Evolutionary conservation across 2,113 vertebrate genomes (phyloP), one percentile per base, ranked within the genome.

Genomic region (Emydocephalus ijimae): DNA sequence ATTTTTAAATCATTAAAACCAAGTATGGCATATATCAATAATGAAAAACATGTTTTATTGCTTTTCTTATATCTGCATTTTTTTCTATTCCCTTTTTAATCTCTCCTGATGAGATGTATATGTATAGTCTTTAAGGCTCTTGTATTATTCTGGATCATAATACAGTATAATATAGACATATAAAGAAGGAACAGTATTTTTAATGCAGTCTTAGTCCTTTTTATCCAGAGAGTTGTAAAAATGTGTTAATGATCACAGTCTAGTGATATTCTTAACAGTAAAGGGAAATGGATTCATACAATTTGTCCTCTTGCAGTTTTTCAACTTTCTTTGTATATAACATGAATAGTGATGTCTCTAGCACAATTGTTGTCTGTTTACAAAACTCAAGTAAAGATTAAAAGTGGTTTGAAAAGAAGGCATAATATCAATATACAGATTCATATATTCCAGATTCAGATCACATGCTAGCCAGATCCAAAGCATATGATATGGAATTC

Each of bases 251-350:
- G 54, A 92, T 12, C 52, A 18, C 15, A 54, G 54, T 34, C 54
- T 85, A 43, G 26, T 88, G 87, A 89, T 92, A 89, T 89, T 85
- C 43, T 39, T 89, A 56, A 85, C 26, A 85, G 69, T 59, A 21
- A 59, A 1, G 29, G 21, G 24, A 26, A 89, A 89, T 39, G 52
- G 92, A 89, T 59, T 89, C 54, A 89, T 89, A 85, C 69, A 85
- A 85, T 92, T 92, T 89, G 64, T 61, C 64, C 91, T 64, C 23
- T 9, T 9, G 64, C 52, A 57, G 87, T 48, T 89, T 89, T 89
- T 57, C 52, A 34, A 34, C 61, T 89, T 89, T n/a, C 61, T 81
- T 57, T 92, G 48, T 87, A 87, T 15, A 14, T n/a, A 56, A 48
- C n/a, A 50, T 89, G 61, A 92, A 89, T 81, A 64, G 23, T 20